Evolutionary conservation across 2,113 vertebrate genomes (phyloP).

Genomic region (Chauna torquata): DNA sequence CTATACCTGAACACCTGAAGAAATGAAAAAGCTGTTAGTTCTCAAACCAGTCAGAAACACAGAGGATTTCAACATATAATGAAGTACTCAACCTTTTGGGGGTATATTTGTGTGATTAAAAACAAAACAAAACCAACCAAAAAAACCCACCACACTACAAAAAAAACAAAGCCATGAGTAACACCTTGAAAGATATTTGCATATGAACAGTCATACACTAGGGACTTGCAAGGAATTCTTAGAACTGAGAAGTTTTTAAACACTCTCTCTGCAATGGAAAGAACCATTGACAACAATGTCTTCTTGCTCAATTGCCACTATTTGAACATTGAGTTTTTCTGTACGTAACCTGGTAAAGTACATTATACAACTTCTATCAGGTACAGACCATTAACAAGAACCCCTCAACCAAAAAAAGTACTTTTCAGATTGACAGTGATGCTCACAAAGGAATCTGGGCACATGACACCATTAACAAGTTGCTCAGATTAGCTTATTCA

Average conservation of each 20-base stretch:
- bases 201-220: not conserved
- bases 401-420: not conserved
- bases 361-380: not conserved
- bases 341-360: not conserved
- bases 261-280: rapidly evolving
- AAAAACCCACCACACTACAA: no score
- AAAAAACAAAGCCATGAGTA: not conserved
- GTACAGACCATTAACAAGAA: not conserved
- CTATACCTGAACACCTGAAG: slow-evolving; percentile 93
- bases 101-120: not conserved
- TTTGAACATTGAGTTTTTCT: not conserved
- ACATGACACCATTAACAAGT: not conserved
- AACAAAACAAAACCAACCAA: not conserved
- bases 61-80: not conserved
- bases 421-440: not conserved
- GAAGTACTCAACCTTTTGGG: not conserved
- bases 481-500: not conserved
- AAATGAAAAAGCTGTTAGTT: not conserved
- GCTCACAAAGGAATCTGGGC: not conserved
- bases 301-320: not conserved
- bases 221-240: not conserved
- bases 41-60: not conserved
- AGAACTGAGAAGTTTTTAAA: not conserved
- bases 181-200: not conserved
- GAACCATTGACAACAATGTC: no score